Evolutionary conservation across 2,797 vertebrate species (phyloP).

Genomic region (Bovichtus diacanthus): DNA sequence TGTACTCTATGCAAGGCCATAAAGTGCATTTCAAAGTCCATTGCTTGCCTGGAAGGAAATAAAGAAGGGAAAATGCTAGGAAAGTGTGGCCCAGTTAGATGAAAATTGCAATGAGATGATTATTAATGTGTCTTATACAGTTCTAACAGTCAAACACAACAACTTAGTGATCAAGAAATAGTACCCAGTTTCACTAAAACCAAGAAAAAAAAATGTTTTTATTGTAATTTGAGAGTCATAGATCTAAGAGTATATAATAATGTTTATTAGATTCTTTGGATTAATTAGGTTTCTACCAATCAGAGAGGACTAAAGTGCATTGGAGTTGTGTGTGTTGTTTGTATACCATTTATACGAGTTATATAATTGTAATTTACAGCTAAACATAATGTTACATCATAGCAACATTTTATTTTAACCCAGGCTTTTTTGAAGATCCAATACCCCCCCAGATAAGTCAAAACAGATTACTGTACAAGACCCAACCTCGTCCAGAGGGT

Average conservation of each 20-base stretch:
- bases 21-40: conserved; percentile 47
- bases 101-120: background rate
- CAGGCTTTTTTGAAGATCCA: background rate
- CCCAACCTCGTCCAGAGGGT: background rate
- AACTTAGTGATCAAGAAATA: background rate
- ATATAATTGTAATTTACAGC: background rate
- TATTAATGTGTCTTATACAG: background rate
- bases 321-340: background rate
- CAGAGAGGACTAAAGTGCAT: background rate
- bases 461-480: background rate
- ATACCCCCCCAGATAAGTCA: background rate
- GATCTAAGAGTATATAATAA: background rate
- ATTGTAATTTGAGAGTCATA: background rate
- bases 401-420: background rate
- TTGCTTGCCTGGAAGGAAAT: conserved; percentile 11
- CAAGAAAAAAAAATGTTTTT: background rate
- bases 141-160: background rate
- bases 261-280: background rate
- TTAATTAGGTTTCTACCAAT: background rate
- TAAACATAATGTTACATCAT: background rate
- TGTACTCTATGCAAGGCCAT: conserved; percentile 52
- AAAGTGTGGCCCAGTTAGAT: background rate
- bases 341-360: background rate
- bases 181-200: background rate
- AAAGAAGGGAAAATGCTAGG: background rate